A percentile compares a stretch with the other conserved stretches of the same genome.
Conservation (phyloP, 2,888 invertebrate genomes). For the Hyppa rectilinea region DNA sequence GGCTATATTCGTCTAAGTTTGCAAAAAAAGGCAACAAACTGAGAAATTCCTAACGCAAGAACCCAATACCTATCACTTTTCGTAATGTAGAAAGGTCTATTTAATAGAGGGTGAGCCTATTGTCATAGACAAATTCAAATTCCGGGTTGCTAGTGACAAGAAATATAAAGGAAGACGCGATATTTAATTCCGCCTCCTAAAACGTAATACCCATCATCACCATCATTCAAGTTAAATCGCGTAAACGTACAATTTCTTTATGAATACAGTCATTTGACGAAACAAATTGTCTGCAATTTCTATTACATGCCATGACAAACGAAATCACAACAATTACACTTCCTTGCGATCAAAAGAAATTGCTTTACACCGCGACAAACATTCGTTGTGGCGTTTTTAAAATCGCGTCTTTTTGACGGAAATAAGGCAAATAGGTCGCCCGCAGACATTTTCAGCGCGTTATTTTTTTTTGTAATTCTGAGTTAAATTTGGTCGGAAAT, state of each 20-base stretch:
- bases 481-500: slow-evolving; percentile 30
- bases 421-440: slow-evolving; percentile 55
- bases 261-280: slow-evolving; percentile 59
- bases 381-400: slow-evolving; percentile 67
- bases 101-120: background rate
- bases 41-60: background rate
- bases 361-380: slow-evolving; percentile 66
- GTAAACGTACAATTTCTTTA: slow-evolving; percentile 58
- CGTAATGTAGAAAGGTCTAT: background rate
- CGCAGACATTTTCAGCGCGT: slow-evolving; percentile 51
- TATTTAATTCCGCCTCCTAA: slow-evolving; percentile 6
- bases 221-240: slow-evolving; percentile 38
- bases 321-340: slow-evolving; percentile 75
- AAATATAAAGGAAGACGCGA: slow-evolving; percentile 1
- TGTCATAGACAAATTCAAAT: background rate
- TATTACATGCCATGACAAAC: slow-evolving; percentile 66
- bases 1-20: background rate
- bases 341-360: slow-evolving; percentile 67
- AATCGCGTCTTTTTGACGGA: slow-evolving; percentile 64
- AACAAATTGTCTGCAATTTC: slow-evolving; percentile 72
- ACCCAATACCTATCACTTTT: background rate
- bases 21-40: no score
- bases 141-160: background rate
- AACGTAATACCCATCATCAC: slow-evolving; percentile 18
- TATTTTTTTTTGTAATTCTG: slow-evolving; percentile 50